Percentiles rank a stretch among this genome's conserved stretches.
Conservation (phyloP, 2,797 vertebrate species). For the Columba guinea region DNA sequence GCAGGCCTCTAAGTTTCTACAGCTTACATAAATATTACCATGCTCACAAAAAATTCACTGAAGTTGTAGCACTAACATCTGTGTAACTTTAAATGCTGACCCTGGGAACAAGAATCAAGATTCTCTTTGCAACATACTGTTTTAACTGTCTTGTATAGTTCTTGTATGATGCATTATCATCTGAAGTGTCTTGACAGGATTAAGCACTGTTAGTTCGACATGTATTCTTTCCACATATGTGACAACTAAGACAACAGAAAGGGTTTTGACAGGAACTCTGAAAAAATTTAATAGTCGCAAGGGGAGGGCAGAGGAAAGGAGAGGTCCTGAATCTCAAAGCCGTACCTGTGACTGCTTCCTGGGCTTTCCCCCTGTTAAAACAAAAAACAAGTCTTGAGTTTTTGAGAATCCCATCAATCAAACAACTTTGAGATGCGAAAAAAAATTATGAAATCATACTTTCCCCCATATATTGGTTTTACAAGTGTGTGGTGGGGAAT, state of each 20-base stretch:
- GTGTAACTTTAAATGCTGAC: not conserved
- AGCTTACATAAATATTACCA: not conserved
- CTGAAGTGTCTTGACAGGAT: not conserved
- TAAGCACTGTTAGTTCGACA: not conserved
- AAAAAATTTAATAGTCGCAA: not conserved
- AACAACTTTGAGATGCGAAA: not conserved
- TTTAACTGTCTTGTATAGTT: not conserved
- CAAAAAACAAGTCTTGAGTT: not conserved
- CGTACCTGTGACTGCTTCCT: constrained; percentile 88
- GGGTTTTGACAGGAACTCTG: not conserved
- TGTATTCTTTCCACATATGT: not conserved
- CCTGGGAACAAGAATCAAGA: not conserved
- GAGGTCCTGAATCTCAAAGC: not conserved
- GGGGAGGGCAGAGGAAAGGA: not conserved
- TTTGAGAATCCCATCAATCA: not conserved
- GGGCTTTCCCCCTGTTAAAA: constrained; percentile 89
- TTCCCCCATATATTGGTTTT: not conserved
- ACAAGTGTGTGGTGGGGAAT: rapidly evolving
- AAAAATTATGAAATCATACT: not conserved
- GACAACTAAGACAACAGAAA: not conserved
- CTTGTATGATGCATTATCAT: not conserved
- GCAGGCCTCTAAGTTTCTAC: not conserved
- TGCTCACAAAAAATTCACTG: not conserved
- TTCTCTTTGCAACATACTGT: not conserved
- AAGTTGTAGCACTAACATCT: not conserved